Evolutionary conservation across 2,113 vertebrate species (phyloP), one percentile per base, ranked within the genome.

Genomic region (Salvelinus fontinalis): DNA sequence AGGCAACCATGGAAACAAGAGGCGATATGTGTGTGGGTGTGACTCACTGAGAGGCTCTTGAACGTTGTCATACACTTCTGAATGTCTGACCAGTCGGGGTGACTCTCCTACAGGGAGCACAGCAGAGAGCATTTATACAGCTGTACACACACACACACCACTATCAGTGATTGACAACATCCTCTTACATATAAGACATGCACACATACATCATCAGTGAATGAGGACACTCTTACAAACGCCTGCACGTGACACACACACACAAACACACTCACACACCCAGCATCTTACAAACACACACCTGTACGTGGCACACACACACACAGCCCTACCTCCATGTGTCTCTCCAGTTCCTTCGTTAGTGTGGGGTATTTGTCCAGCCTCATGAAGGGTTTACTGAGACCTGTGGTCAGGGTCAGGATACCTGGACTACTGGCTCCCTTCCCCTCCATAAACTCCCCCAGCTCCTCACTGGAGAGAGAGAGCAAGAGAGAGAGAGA

Each of bases 371-470:
- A 99, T 90, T 97, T 99, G 91, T 98, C 98, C 74, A 99, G 94
- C 86, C 98, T 96, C 97, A 99, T 96, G 81, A 99, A 99, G n/a
- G 98, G 97, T 90, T 98, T 99, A 93, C 98, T 99, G 88, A 99
- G 95, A 91, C 97, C 97, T 0, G 98, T 98, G 83, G 98, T 99
- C 85, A 99, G 87, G 27, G 95, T 96, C 73, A 99, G 96, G 89
- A 98, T 97, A 70, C 98, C 98, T 0, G 98, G 97, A 79, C 86
- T 95, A 89, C 92, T 94, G 75, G 97, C 97, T 62, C 98, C 98
- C 83, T 94, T 95, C 34, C 92, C 85, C 91, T 99, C 98, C 97
- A 99, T 98, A 82, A 99, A 99, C 82, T 98, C 97, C 60, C 98
- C 97, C 83, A 99, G 90, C 8, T 95, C 94, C 64, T 99, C 97